Evolutionary conservation across 2,797 vertebrate species (phyloP).

Genomic region (Helostoma temminkii): DNA sequence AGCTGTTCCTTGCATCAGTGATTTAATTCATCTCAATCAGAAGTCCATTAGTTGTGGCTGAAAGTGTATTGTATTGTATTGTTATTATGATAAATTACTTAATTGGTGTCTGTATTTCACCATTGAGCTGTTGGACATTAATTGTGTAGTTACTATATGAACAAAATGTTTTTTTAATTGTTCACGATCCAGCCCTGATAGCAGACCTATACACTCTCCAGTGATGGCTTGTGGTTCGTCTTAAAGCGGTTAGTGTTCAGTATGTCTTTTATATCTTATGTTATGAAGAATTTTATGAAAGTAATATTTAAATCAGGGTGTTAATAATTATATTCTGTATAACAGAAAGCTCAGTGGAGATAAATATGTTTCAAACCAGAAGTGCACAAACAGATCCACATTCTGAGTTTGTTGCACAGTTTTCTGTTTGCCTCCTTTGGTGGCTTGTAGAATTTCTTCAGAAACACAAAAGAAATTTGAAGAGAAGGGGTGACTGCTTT

Average conservation of each 20-base stretch:
- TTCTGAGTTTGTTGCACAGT: not conserved
- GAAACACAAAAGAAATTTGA: constrained; percentile 4
- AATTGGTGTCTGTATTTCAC: constrained; percentile 38
- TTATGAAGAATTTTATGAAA: not conserved
- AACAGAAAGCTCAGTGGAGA: not conserved
- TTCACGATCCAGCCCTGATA: constrained; percentile 5
- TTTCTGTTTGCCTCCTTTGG: constrained; percentile 7
- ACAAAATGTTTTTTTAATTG: constrained; percentile 8
- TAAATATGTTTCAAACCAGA: constrained; percentile 1
- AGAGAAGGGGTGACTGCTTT: not conserved
- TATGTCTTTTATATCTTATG: not conserved
- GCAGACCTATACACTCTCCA: not conserved
- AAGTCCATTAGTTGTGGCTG: constrained; percentile 30
- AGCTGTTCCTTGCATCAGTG: constrained; percentile 23
- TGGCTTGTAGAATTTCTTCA: constrained; percentile 9
- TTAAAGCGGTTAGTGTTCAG: constrained; percentile 12
- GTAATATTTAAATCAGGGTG: not conserved
- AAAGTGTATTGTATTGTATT: constrained; percentile 8
- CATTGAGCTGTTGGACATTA: not conserved
- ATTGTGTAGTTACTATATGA: constrained; percentile 14
- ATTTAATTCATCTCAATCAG: constrained; percentile 47
- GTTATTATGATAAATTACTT: constrained; percentile 51
- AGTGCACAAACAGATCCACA: not conserved
- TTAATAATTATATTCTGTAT: not conserved
- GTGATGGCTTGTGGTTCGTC: constrained; percentile 17